Percentiles rank a stretch among this genome's conserved stretches.
Conservation (phyloP, 2,888 invertebrate species). For the Temnothorax unifasciatus region DNA sequence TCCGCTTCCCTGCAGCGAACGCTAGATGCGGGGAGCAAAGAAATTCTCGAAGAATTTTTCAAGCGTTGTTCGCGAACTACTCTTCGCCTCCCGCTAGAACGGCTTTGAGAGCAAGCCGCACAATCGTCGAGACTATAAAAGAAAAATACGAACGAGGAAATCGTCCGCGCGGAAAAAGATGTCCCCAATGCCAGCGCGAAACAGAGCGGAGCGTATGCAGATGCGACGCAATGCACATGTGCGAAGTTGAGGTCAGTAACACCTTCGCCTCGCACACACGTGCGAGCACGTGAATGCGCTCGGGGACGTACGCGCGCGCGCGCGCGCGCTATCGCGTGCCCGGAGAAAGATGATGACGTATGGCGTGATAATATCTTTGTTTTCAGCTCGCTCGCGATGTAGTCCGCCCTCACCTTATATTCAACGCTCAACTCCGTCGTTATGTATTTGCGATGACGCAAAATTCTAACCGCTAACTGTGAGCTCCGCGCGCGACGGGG, state of each 20-base stretch:
- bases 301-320: conserved; percentile 1
- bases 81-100: conserved; percentile 49
- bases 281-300: neutral
- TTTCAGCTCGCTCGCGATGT: conserved; percentile 26
- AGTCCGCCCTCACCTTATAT: conserved; percentile 2
- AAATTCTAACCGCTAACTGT: conserved; percentile 39
- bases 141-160: conserved; percentile 43
- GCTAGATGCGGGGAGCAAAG: too few relatives aligned
- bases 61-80: neutral
- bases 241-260: conserved; percentile 41
- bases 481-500: conserved; percentile 34
- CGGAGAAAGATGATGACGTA: conserved; percentile 49
- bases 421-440: conserved; percentile 27
- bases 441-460: conserved; percentile 41
- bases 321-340: conserved; percentile 33
- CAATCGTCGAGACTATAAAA: conserved; percentile 38
- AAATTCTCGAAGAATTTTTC: conserved; percentile 22
- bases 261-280: conserved; percentile 13
- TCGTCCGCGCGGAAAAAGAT: conserved; percentile 34
- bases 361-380: conserved; percentile 48
- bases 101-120: conserved; percentile 47
- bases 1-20: neutral
- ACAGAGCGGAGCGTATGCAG: conserved; percentile 13
- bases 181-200: conserved; percentile 32
- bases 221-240: conserved; percentile 25